Evolutionary conservation across 1,140 invertebrate genomes (phyloP).

Genomic region (Acyrthosiphon pisum): DNA sequence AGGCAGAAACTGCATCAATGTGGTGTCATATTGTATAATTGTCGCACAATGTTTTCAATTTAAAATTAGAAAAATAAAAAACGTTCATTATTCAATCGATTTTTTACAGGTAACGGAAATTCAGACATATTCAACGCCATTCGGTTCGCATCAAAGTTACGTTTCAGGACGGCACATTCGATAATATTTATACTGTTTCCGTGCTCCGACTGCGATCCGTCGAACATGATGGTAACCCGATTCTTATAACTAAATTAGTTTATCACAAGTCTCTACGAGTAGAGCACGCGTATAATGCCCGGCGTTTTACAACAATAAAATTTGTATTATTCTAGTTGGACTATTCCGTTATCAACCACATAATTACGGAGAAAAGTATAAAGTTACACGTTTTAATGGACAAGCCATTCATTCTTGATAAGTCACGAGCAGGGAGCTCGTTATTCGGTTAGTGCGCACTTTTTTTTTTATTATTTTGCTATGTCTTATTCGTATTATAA

Average conservation of each 20-base stretch:
- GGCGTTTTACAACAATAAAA: background rate
- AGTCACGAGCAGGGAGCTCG: slow-evolving; percentile 73
- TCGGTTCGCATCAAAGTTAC: slow-evolving; percentile 74
- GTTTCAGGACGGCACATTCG: slow-evolving; percentile 83
- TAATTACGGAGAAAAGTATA: slow-evolving; percentile 79
- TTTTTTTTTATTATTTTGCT: background rate
- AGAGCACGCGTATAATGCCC: background rate
- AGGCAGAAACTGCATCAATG: background rate
- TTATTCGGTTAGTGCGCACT: slow-evolving; percentile 71
- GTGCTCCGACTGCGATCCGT: slow-evolving; percentile 76
- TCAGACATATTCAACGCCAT: slow-evolving; percentile 79
- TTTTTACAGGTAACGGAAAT: slow-evolving; percentile 66
- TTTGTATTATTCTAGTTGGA: slow-evolving; percentile 69
- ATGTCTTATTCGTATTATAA: background rate
- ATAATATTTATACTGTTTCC: slow-evolving; percentile 84
- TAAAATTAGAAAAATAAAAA: background rate
- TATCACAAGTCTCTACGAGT: background rate
- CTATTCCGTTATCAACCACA: slow-evolving; percentile 78
- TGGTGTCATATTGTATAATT: background rate
- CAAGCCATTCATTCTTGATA: slow-evolving; percentile 76
- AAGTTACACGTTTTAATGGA: slow-evolving; percentile 84
- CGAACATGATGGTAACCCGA: slow-evolving; percentile 70
- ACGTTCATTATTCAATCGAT: background rate
- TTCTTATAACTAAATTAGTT: background rate
- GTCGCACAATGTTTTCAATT: background rate